Evolutionary conservation across 1,140 invertebrate species (phyloP).

Genomic region (Brachionus manjavacas): DNA sequence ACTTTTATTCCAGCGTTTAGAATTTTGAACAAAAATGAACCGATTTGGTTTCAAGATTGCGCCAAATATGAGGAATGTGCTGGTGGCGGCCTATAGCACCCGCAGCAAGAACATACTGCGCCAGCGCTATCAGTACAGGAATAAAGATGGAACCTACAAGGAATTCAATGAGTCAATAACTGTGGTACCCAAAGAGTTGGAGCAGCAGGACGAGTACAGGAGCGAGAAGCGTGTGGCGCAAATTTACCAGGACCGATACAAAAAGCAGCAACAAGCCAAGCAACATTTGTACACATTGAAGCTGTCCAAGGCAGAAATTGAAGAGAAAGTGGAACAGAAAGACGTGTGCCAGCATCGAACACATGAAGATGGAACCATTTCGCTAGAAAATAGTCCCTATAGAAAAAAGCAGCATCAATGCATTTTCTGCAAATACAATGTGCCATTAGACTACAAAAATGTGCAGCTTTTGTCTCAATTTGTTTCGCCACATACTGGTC

Average conservation of each 20-base stretch:
- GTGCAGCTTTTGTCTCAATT: conserved; percentile 29
- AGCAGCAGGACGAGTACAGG: conserved; percentile 27
- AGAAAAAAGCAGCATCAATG: conserved; percentile 16
- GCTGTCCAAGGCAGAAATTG: background rate
- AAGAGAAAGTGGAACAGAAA: background rate
- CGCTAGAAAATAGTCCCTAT: conserved; percentile 6
- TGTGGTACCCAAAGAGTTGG: conserved; percentile 17
- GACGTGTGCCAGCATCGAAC: background rate
- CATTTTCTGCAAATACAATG: conserved; percentile 36
- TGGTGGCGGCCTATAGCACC: background rate
- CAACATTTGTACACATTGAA: background rate
- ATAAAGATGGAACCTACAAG: conserved; percentile 27
- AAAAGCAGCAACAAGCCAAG: conserved; percentile 9
- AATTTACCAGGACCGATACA: conserved; percentile 16
- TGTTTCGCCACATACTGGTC: conserved; percentile 43
- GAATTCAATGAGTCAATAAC: conserved; percentile 38
- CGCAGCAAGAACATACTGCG: background rate
- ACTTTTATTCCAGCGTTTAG: conserved; percentile 1
- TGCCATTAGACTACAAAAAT: conserved; percentile 40
- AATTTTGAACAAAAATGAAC: background rate
- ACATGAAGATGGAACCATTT: background rate
- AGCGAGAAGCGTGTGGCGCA: background rate
- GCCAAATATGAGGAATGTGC: background rate
- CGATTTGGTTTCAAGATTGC: background rate
- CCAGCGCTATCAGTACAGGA: conserved; percentile 9